Evolutionary conservation across 2,113 vertebrate genomes (phyloP).

Genomic region (Rana temporaria): DNA sequence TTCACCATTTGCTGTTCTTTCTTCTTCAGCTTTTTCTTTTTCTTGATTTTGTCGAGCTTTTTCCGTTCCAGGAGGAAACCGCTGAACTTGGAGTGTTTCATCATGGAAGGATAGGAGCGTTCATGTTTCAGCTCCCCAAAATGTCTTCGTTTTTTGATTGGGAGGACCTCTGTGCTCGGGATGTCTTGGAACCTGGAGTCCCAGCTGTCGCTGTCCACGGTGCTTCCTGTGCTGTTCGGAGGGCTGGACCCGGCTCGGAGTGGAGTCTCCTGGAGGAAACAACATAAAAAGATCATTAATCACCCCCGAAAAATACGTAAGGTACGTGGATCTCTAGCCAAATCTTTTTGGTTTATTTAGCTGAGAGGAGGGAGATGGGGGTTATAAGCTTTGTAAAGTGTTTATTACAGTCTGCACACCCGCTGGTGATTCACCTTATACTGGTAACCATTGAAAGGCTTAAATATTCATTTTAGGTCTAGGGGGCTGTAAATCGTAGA

Average conservation of each 20-base stretch:
- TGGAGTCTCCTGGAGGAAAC: constrained; percentile 77
- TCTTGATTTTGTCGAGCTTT: constrained; percentile 89
- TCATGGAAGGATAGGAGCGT: constrained; percentile 62
- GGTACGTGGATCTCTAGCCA: too few relatives aligned
- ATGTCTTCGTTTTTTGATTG: constrained; percentile 75
- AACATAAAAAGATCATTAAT: not conserved
- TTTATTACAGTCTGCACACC: too few relatives aligned
- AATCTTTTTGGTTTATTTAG: too few relatives aligned
- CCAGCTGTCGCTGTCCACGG: constrained; percentile 93
- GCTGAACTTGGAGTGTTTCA: constrained; percentile 74
- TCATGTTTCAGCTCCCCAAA: constrained; percentile 76
- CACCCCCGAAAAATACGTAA: too few relatives aligned
- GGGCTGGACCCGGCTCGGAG: constrained; percentile 92
- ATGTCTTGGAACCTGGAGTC: constrained; percentile 76
- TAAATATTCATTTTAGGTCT: too few relatives aligned
- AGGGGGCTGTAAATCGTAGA: too few relatives aligned
- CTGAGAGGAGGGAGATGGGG: too few relatives aligned
- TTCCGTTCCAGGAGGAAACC: constrained; percentile 78
- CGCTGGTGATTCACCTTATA: too few relatives aligned
- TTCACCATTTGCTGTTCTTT: constrained; percentile 66
- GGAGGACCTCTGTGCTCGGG: constrained; percentile 66
- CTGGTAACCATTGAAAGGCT: too few relatives aligned
- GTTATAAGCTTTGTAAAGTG: too few relatives aligned
- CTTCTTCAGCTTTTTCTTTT: constrained; percentile 85
- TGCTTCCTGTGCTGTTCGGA: constrained; percentile 94